Percentiles rank a stretch among this genome's conserved stretches.
phyloP scores from a whole-genome alignment of 2,797 vertebrate species.

The Gambelia wislizenii region DNA sequence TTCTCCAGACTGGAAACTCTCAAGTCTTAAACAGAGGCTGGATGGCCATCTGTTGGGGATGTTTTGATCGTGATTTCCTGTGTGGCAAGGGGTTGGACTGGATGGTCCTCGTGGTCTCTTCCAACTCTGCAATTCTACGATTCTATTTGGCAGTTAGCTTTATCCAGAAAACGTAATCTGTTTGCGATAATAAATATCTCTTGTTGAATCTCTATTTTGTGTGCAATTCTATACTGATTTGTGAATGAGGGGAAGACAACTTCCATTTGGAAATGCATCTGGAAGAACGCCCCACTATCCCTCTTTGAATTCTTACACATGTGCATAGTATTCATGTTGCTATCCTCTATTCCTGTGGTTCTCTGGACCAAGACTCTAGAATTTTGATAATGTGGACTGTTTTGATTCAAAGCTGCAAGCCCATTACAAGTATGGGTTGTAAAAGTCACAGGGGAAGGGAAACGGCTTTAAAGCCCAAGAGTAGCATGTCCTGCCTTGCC shows the following conservation, averaged over 20 bases:
- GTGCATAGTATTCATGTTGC: constrained; percentile 8
- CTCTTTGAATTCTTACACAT: constrained; percentile 9
- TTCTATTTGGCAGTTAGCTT: background rate
- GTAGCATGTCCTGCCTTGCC: too few species aligned
- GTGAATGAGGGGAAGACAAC: background rate
- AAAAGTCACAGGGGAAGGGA: too few species aligned
- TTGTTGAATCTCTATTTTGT: background rate
- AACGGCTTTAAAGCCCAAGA: too few species aligned
- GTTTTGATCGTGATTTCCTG: too few species aligned
- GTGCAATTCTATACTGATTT: background rate
- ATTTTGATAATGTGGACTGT: constrained; percentile 62
- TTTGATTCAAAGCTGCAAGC: constrained; percentile 36
- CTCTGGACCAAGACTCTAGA: background rate
- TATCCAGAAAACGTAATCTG: background rate
- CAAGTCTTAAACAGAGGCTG: too few species aligned
- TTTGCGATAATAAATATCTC: background rate
- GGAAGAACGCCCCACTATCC: background rate
- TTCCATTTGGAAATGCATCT: background rate
- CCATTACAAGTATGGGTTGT: constrained; percentile 53
- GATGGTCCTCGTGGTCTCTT: too few species aligned
- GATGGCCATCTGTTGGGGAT: too few species aligned
- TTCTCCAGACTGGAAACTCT: background rate
- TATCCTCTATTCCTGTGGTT: constrained; percentile 37
- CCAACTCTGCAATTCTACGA: too few species aligned
- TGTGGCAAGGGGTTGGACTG: too few species aligned